phyloP scores from a whole-genome alignment of 2,797 vertebrate genomes.

The Periophthalmus magnuspinnatus region DNA sequence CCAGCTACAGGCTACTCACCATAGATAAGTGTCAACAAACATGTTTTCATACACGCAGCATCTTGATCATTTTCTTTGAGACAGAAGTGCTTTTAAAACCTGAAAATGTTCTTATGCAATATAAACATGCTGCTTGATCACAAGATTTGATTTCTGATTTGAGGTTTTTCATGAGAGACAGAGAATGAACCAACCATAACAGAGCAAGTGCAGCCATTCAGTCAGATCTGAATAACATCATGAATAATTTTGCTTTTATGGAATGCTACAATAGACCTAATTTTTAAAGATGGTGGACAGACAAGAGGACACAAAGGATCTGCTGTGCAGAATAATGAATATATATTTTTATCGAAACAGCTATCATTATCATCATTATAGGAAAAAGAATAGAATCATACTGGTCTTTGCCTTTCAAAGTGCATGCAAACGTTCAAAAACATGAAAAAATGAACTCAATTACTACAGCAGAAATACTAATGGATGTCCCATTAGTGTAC shows the following conservation, averaged over 20 bases:
- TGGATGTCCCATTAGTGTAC: constrained; percentile 42
- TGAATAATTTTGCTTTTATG: background rate
- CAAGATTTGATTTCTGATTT: background rate
- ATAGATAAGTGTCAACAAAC: constrained; percentile 7
- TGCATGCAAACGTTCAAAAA: constrained; percentile 16
- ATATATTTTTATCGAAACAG: background rate
- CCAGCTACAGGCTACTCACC: background rate
- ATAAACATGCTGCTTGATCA: background rate
- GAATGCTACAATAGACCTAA: background rate
- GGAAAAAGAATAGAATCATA: background rate
- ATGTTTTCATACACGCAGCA: background rate
- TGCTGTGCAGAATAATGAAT: background rate
- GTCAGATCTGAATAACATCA: background rate
- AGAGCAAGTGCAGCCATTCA: background rate
- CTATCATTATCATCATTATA: background rate
- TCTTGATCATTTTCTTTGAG: background rate
- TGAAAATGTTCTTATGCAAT: background rate
- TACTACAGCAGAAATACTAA: constrained; percentile 42
- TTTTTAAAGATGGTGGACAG: background rate
- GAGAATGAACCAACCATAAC: background rate
- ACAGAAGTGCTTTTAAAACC: background rate
- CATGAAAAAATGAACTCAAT: constrained; percentile 55
- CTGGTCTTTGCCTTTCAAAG: background rate
- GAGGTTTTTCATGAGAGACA: background rate
- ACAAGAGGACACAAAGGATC: too few relatives aligned